These are phyloP conservation scores for Lepus oiostolus DNA, from an alignment of 2,797 vertebrate genomes.

Conservation along the genomic window DNA sequence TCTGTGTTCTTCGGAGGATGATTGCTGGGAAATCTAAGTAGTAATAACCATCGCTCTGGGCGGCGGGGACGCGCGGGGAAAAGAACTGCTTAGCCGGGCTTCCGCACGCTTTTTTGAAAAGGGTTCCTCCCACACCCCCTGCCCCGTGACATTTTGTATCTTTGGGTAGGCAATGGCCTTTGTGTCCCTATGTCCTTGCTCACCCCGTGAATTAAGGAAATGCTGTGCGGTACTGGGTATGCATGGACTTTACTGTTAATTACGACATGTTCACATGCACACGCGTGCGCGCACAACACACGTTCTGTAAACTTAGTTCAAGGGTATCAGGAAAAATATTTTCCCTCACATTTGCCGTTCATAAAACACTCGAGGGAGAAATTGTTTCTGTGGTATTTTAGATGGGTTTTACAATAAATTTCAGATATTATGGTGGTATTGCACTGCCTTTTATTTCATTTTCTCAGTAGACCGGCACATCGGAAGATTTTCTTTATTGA, in stretches of 20 bases:
- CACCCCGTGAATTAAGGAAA: constrained; percentile 48
- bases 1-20: constrained; percentile 66
- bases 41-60: constrained; percentile 19
- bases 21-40: constrained; percentile 55
- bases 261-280: neutral
- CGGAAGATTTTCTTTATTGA: neutral
- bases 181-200: neutral
- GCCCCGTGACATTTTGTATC: neutral
- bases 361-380: constrained; percentile 66
- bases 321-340: constrained; percentile 59
- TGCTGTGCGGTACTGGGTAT: neutral
- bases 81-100: neutral
- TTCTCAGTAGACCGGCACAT: neutral
- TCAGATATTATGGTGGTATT: constrained; percentile 31
- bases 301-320: constrained; percentile 53
- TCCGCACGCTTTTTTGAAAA: neutral
- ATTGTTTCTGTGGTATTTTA: constrained; percentile 64
- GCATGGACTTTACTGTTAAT: constrained; percentile 47
- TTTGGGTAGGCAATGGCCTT: neutral
- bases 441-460: neutral
- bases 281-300: no score
- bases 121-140: neutral
- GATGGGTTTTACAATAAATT: constrained; percentile 72
- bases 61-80: neutral
- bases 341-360: constrained; percentile 49